Percentiles rank a stretch among this genome's conserved stretches.
These are phyloP conservation scores for Tenthredo mesomela DNA, from an alignment of 2,888 invertebrate genomes.

Conservation along the genomic window DNA sequence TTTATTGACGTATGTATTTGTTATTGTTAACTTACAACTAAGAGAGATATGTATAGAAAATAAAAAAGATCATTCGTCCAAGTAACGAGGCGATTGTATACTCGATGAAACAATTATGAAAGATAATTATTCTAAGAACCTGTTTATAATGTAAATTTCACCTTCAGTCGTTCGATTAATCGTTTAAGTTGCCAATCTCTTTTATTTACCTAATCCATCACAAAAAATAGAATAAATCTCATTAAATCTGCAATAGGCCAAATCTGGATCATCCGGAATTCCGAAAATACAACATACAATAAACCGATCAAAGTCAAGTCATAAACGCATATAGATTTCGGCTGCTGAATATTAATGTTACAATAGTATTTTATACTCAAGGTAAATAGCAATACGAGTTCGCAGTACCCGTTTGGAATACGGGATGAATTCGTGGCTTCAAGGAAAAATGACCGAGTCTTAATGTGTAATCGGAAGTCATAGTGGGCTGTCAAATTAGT, in stretches of 20 bases:
- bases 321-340: neutral
- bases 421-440: constrained; percentile 30
- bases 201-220: neutral
- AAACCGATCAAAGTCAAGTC: neutral
- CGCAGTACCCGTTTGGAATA: constrained; percentile 17
- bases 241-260: neutral
- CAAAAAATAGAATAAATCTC: neutral
- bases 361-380: constrained; percentile 14
- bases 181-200: neutral
- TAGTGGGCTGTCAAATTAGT: neutral
- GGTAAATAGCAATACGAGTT: constrained; percentile 2
- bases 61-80: neutral
- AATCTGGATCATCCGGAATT: neutral
- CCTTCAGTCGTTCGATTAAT: neutral
- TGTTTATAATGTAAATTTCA: neutral
- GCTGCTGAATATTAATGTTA: neutral
- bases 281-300: neutral
- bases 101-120: neutral
- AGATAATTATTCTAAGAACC: neutral
- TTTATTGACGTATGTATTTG: neutral
- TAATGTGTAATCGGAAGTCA: neutral
- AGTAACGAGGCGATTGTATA: neutral
- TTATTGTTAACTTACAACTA: neutral
- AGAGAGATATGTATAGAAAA: neutral
- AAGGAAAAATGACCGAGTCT: neutral